Evolutionary conservation across 2,888 invertebrate genomes (phyloP).

Genomic region (Lasioglossum lativentre): DNA sequence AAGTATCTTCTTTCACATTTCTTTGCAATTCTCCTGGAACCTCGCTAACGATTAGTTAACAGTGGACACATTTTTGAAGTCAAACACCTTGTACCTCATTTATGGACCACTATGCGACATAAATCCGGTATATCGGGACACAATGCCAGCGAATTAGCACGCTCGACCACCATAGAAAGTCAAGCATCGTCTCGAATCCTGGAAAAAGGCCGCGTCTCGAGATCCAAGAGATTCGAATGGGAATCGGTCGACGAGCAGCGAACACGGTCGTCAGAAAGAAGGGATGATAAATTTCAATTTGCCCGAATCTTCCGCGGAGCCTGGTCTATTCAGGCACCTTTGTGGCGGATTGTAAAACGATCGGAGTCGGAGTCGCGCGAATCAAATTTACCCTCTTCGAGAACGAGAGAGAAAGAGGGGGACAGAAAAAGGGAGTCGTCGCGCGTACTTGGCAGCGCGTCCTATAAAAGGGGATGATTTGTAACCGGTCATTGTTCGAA

Average conservation of each 20-base stretch:
- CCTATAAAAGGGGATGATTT: conserved; percentile 75
- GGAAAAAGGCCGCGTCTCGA: background rate
- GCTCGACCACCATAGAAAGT: background rate
- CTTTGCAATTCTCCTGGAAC: too few species aligned
- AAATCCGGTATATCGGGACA: background rate
- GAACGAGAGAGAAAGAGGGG: background rate
- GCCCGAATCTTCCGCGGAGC: conserved; percentile 37
- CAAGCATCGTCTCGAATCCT: conserved; percentile 7
- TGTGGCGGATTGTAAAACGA: conserved; percentile 46
- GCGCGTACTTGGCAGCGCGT: conserved; percentile 62
- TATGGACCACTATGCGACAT: background rate
- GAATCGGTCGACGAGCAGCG: background rate
- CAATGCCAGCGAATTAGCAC: background rate
- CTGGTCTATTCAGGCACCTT: conserved; percentile 7
- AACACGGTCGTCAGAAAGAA: background rate
- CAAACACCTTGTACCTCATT: background rate
- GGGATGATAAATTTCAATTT: conserved; percentile 69
- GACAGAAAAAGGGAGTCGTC: conserved; percentile 52
- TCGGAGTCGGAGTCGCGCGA: conserved; percentile 38
- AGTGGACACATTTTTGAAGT: background rate
- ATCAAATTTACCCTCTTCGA: conserved; percentile 57
- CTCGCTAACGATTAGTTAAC: background rate
- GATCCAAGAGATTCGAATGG: background rate
- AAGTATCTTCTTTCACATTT: too few species aligned
- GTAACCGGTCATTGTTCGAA: conserved; percentile 75